phyloP scores from a whole-genome alignment of 2,113 vertebrate genomes.

The Pteruthius melanotis region DNA sequence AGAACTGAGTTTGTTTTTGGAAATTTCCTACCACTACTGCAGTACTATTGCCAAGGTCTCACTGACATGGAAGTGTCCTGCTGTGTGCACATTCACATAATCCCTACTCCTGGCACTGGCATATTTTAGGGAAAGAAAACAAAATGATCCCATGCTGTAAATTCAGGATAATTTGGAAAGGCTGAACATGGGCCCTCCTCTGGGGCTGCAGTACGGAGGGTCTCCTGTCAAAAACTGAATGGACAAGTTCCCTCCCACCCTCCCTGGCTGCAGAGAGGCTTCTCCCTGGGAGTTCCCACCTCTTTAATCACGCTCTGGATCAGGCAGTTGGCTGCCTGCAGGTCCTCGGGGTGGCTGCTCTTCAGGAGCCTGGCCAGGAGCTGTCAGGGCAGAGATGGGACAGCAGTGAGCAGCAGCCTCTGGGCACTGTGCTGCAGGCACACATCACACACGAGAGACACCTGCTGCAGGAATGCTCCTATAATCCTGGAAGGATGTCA shows the following conservation, averaged over 20 bases:
- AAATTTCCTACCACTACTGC: not conserved
- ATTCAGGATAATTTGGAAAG: not conserved
- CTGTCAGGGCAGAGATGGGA: conserved; percentile 48
- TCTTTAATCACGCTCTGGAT: conserved; percentile 87
- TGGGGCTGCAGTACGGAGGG: not conserved
- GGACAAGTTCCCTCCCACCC: not conserved
- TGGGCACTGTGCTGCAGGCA: not conserved
- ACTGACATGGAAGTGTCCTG: not conserved
- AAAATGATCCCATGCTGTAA: not conserved
- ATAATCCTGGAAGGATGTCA: fast-evolving
- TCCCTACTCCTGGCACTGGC: not conserved
- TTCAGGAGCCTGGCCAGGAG: conserved; percentile 82
- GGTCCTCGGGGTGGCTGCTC: conserved; percentile 82
- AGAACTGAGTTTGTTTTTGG: not conserved
- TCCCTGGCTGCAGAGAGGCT: not conserved
- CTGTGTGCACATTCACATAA: not conserved
- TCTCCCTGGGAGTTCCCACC: conserved; percentile 23
- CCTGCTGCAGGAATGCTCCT: fast-evolving
- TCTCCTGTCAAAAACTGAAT: not conserved
- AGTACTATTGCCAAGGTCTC: not conserved
- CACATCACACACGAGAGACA: not conserved
- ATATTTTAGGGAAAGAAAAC: not conserved
- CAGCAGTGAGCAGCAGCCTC: not conserved
- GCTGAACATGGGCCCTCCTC: not conserved
- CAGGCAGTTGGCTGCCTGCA: conserved; percentile 87